phyloP scores from a whole-genome alignment of 2,113 vertebrate genomes.

The Gobius niger region DNA sequence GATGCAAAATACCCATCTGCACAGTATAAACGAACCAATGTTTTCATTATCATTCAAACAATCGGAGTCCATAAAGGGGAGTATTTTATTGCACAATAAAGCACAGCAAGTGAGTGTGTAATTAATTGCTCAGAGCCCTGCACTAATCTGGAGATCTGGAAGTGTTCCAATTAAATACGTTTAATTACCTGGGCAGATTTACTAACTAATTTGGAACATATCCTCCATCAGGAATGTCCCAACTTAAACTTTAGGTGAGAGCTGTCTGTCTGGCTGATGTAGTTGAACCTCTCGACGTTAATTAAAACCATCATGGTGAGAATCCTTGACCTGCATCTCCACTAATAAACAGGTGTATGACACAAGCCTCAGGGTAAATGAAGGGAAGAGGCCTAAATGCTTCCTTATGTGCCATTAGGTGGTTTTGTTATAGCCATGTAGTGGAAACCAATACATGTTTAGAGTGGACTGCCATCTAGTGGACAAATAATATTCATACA shows the following conservation, averaged over 20 bases:
- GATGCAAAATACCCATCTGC: not conserved
- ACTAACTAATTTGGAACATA: too few species aligned
- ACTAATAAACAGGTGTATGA: slow-evolving; percentile 17
- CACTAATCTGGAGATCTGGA: too few species aligned
- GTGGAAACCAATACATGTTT: not conserved
- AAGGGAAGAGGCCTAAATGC: slow-evolving; percentile 7
- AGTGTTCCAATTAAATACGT: too few species aligned
- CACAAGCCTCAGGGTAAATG: slow-evolving; percentile 25
- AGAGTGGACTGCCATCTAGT: slow-evolving; percentile 60
- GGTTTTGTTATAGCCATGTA: too few species aligned
- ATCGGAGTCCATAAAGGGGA: too few species aligned
- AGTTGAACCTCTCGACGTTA: not conserved
- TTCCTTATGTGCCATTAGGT: slow-evolving; percentile 30
- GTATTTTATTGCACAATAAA: too few species aligned
- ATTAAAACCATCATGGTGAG: slow-evolving; percentile 3
- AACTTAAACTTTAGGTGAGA: not conserved
- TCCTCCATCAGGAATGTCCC: not conserved
- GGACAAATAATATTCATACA: slow-evolving; percentile 20
- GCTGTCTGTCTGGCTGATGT: too few species aligned
- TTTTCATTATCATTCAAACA: too few species aligned
- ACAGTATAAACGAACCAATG: too few species aligned
- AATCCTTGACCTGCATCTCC: slow-evolving; percentile 25
- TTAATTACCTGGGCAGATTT: not conserved
- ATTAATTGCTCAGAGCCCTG: too few species aligned
- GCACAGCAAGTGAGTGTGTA: too few species aligned